Base-by-base conservation (phyloP, 2,113 vertebrate genomes). In the Scophthalmus maximus region DNA sequence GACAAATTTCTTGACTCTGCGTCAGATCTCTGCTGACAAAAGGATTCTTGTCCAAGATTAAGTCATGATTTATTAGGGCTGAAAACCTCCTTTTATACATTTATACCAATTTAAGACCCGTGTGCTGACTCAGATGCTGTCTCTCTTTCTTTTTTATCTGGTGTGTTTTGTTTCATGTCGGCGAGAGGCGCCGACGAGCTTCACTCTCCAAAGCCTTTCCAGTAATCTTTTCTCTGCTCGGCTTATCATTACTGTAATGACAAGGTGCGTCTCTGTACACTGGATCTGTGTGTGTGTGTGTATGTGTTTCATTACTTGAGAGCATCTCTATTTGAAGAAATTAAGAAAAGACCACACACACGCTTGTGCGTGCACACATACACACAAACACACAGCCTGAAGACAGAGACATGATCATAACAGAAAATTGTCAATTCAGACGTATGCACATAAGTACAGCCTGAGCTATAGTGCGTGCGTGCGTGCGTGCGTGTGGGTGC, bases 201-300 rank as follows among this genome's bases (percentile, higher is more conserved):
- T 91, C 86, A 78, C 66, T 88, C 85, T 88, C 82, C 81, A 75
- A 86, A 90, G 86, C 76, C 83, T 61, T 89, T 77, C 83, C 86
- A 89, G 87, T 90, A 89, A 92, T 94, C 89, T 87, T 67, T n/a
- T 85, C 81, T 75, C 69, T 23, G 34, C 71, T 76, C 69, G 65
- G 86, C 89, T 93, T 93, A 92, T 93, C 87, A 93, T 94, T 93
- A 93, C 79, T 76, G 66, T 93, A 93, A 93, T 93, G 87, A 90
- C 82, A 92, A 88, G 91, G 91, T 92, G 87, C 83, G 75, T 88
- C 68, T 84, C 66, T 69, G 26, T 70, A 56, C 75, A 76, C 81
- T 59, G 73, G 57, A 58, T 82, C 68, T 88, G 61, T 76, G 64
- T 78, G 78, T 89, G 72, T 61, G 53, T 50, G 42, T 20, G 23